phyloP scores from a whole-genome alignment of 2,113 vertebrate genomes.

The Peromyscus polionotus region DNA sequence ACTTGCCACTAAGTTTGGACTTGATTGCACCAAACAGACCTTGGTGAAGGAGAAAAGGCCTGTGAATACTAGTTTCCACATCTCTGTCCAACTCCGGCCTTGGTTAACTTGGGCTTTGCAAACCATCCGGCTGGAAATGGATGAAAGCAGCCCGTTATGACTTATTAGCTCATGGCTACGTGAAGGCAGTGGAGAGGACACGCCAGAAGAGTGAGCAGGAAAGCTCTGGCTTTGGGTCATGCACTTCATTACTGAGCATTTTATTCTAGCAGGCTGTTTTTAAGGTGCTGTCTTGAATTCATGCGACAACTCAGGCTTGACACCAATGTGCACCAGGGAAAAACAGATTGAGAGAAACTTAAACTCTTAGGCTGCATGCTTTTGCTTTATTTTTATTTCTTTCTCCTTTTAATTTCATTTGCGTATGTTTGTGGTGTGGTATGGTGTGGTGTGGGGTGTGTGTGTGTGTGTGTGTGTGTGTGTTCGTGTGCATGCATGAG shows the following conservation, averaged over 20 bases:
- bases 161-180: not conserved
- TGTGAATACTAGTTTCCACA: not conserved
- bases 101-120: constrained; percentile 8
- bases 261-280: constrained; percentile 63
- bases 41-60: not conserved
- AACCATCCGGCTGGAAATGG: constrained; percentile 15
- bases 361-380: fast-evolving
- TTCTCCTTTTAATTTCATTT: not conserved
- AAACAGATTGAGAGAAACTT: not conserved
- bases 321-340: not conserved
- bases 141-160: constrained; percentile 26
- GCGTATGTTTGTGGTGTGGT: not conserved
- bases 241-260: not conserved
- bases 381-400: not conserved
- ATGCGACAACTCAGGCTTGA: constrained; percentile 53
- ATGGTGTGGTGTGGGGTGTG: not conserved
- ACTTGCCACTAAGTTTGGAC: not conserved
- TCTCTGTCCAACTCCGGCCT: not conserved
- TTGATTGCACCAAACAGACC: not conserved
- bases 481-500: fast-evolving
- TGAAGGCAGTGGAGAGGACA: not conserved
- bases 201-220: not conserved
- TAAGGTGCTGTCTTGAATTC: constrained; percentile 37
- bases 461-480: not conserved
- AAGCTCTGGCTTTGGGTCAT: not conserved